phyloP scores from a whole-genome alignment of 2,888 invertebrate genomes.

The Microplitis deprimator region DNA sequence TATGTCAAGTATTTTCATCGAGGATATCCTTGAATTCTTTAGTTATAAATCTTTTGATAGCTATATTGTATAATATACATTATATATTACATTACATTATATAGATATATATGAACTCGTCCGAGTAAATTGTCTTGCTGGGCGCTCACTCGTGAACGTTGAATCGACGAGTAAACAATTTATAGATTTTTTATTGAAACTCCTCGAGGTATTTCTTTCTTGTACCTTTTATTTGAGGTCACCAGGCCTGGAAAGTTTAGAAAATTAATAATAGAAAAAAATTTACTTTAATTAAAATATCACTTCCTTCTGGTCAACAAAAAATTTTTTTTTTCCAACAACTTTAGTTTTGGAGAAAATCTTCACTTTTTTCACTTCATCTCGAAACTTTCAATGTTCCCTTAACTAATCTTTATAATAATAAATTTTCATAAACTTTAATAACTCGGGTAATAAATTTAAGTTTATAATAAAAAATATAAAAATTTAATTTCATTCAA shows the following conservation, averaged over 20 bases:
- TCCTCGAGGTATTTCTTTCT: not conserved
- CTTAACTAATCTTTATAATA: not conserved
- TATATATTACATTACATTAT: slow-evolving; percentile 1
- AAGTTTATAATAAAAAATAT: not conserved
- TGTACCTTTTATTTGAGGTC: not conserved
- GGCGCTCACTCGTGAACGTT: slow-evolving; percentile 25
- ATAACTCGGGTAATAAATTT: not conserved
- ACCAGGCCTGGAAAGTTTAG: not conserved
- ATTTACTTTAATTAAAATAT: not conserved
- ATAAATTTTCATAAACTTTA: not conserved
- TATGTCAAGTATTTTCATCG: slow-evolving; percentile 43
- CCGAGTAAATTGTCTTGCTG: slow-evolving; percentile 45
- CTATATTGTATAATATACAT: not conserved
- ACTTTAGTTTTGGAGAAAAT: not conserved
- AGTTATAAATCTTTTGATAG: slow-evolving; percentile 47
- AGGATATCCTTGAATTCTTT: slow-evolving; percentile 45
- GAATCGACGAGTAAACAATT: slow-evolving; percentile 42
- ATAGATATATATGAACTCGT: slow-evolving; percentile 29
- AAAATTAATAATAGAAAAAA: not conserved
- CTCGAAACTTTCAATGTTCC: not conserved
- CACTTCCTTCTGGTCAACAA: not conserved
- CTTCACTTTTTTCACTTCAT: not conserved
- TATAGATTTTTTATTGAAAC: slow-evolving; percentile 6
- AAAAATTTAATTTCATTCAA: not conserved
- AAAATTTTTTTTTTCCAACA: not conserved